These are phyloP conservation scores for Toxostoma redivivum DNA, from an alignment of 2,113 vertebrate genomes.

Conservation along the genomic window DNA sequence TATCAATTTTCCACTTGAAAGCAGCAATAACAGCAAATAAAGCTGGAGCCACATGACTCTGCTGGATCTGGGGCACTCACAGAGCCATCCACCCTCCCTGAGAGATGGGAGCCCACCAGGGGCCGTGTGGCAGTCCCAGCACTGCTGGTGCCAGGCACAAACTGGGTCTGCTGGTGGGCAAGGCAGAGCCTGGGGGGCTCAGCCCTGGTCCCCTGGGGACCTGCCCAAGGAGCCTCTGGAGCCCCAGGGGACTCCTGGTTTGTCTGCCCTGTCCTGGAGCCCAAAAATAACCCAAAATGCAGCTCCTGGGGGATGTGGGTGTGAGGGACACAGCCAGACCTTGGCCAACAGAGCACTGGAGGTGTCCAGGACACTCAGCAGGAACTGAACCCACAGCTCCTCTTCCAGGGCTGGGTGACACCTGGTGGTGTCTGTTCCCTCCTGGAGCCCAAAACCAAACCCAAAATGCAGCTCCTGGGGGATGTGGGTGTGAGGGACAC, in stretches of 20 bases:
- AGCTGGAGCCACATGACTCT: slow-evolving; percentile 26
- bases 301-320: not conserved
- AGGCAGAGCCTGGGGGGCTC: too few species aligned
- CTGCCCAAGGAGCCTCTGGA: not conserved
- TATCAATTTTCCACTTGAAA: slow-evolving; percentile 70
- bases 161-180: not conserved
- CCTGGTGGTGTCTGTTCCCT: too few species aligned
- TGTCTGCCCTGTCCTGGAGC: not conserved
- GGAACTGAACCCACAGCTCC: not conserved
- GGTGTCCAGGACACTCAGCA: not conserved
- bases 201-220: not conserved
- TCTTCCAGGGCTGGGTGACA: not conserved
- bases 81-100: not conserved
- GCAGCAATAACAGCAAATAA: slow-evolving; percentile 68
- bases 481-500: not conserved
- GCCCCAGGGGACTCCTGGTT: accelerated
- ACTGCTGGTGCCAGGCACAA: not conserved
- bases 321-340: not conserved
- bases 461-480: not conserved
- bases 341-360: accelerated
- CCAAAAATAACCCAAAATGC: not conserved
- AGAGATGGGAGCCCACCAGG: not conserved
- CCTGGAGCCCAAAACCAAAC: too few species aligned
- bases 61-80: slow-evolving; percentile 26
- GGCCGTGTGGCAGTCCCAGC: not conserved